Base-by-base conservation (phyloP, 2,888 invertebrate genomes). In the Tolmerus cingulatus region DNA sequence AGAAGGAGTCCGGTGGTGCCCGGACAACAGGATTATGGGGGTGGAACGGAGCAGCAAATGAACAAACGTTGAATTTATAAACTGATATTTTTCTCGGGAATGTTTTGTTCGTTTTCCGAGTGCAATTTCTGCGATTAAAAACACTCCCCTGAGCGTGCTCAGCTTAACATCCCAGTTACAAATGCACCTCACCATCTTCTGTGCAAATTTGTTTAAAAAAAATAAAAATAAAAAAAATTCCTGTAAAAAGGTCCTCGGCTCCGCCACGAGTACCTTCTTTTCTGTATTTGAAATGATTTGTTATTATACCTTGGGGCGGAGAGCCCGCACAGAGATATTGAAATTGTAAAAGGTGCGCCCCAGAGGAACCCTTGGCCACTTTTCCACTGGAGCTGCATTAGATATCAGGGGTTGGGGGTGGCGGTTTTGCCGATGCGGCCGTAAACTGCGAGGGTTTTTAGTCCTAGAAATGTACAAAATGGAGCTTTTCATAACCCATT, bases 211-310 rank as follows among this genome's bases (percentile, higher is more conserved):
- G 23, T 78, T 46, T 27, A 78, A 78, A 78, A 78, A 23, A 12
- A 66, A 55, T n/a, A n/a, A n/a, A n/a, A n/a, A n/a, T n/a, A 46
- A 40, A 4, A 1, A 3, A 46, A 46, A 46, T 16, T 51, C n/a
- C 34, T 1, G 77, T 2, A 37, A 34, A 77, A 7, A 37, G n/a
- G 34, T 77, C n/a, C 51, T 16, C 2, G 16, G n/a, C 19, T 51
- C n/a, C 77, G 19, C n/a, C n/a, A 4, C 37, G 40, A 77, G 77
- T 7, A 19, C 46, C 23, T 66, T 23, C 23, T 43, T 40, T 78
- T 23, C 78, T 78, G 78, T 78, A 78, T 78, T 27, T 78, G 78
- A 78, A 78, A 78, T 78, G 78, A 78, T 78, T 78, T 78, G 78
- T 78, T 78, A 78, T 78, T 78, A 78, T 78, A 77, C 77, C 77